Percentiles rank a stretch among this genome's conserved stretches.
Conservation (phyloP, 2,797 vertebrate species). For the Amblyopsis hoosieri region DNA sequence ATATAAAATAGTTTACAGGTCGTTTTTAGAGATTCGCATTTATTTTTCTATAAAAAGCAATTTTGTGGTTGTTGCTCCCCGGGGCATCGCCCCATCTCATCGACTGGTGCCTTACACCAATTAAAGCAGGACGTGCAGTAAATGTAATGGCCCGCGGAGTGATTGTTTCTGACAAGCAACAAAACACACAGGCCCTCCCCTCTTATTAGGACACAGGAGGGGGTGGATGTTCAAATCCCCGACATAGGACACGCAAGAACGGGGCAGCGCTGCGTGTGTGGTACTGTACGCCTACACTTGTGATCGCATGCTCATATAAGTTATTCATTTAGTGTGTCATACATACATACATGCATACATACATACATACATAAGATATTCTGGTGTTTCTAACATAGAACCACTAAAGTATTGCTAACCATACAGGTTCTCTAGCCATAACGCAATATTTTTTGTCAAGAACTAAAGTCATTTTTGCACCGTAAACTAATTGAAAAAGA, state of each 20-base stretch:
- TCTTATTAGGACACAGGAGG: slow-evolving; percentile 98
- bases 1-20: slow-evolving; percentile 80
- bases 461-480: too few relatives aligned
- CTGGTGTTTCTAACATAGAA: too few relatives aligned
- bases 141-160: slow-evolving; percentile 97
- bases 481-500: too few relatives aligned
- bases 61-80: slow-evolving; percentile 87
- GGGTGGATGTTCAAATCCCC: slow-evolving; percentile 90
- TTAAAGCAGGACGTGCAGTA: slow-evolving; percentile 98
- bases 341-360: too few relatives aligned
- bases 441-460: too few relatives aligned
- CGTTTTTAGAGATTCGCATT: slow-evolving; percentile 82
- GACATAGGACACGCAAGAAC: slow-evolving; percentile 80
- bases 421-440: too few relatives aligned
- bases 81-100: slow-evolving; percentile 85
- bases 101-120: slow-evolving; percentile 91
- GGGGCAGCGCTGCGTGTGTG: slow-evolving; percentile 48
- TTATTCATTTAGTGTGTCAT: too few relatives aligned
- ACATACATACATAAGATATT: too few relatives aligned
- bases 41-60: slow-evolving; percentile 79
- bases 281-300: slow-evolving; percentile 29
- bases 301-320: slow-evolving; percentile 17
- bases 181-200: slow-evolving; percentile 99
- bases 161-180: slow-evolving; percentile 99
- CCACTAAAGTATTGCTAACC: too few relatives aligned